These are phyloP conservation scores for Crossocerus cetratus DNA, from an alignment of 2,888 invertebrate species.

Conservation along the genomic window DNA sequence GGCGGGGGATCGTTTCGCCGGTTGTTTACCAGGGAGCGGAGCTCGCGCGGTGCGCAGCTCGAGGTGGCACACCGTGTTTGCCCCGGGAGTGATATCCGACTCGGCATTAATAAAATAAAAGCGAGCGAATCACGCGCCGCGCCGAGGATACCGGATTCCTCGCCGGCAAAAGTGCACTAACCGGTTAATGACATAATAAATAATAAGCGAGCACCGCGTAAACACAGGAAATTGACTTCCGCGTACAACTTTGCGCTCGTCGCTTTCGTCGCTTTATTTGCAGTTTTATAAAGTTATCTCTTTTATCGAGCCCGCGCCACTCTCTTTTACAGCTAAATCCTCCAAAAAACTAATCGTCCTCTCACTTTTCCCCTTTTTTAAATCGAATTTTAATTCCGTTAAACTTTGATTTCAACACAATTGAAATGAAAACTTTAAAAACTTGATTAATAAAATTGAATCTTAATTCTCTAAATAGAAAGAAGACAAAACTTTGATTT, in stretches of 20 bases:
- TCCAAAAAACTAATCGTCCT: too few relatives aligned
- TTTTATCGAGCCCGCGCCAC: neutral
- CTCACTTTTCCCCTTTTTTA: too few relatives aligned
- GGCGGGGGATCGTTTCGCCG: too few relatives aligned
- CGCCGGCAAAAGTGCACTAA: conserved; percentile 6
- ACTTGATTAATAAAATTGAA: too few relatives aligned
- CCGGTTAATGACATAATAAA: conserved; percentile 14
- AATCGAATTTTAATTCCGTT: too few relatives aligned
- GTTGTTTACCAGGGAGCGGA: too few relatives aligned
- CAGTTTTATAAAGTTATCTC: neutral
- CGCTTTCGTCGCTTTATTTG: neutral
- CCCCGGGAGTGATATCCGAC: neutral
- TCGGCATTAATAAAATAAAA: too few relatives aligned
- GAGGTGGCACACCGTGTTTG: neutral
- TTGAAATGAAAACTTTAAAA: too few relatives aligned
- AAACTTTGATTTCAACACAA: too few relatives aligned
- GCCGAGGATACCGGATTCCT: neutral
- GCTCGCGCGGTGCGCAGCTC: neutral
- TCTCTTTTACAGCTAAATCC: too few relatives aligned
- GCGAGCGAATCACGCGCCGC: neutral
- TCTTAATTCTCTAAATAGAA: too few relatives aligned
- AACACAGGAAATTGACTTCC: conserved; percentile 10
- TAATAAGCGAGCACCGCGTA: neutral
- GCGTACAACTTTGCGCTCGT: conserved; percentile 1
- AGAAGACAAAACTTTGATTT: too few relatives aligned